These are phyloP conservation scores for Eristalis pertinax DNA, from an alignment of 2,888 invertebrate species.

Conservation along the genomic window DNA sequence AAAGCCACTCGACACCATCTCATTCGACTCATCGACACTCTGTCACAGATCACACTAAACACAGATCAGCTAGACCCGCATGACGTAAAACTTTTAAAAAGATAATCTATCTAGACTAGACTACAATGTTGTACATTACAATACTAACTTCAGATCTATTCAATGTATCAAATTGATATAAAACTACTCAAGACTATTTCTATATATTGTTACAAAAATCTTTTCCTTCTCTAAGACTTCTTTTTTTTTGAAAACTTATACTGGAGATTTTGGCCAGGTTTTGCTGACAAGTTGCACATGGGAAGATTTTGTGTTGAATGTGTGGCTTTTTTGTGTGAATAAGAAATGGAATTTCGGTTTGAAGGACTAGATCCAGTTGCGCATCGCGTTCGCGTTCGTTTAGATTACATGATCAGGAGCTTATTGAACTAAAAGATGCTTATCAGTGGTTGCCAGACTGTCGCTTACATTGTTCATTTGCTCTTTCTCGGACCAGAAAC, in stretches of 20 bases:
- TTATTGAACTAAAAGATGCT: too few species aligned
- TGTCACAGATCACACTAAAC: too few species aligned
- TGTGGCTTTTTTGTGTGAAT: background rate
- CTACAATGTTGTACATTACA: slow-evolving; percentile 31
- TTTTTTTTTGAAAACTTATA: background rate
- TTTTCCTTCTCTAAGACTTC: background rate
- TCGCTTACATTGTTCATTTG: too few species aligned
- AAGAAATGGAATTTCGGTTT: too few species aligned
- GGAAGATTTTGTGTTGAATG: background rate
- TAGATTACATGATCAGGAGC: too few species aligned
- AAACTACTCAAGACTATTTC: background rate
- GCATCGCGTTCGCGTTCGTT: too few species aligned
- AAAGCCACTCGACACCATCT: too few species aligned
- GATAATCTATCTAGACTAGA: background rate
- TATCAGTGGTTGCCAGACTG: too few species aligned
- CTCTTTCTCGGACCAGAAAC: too few species aligned
- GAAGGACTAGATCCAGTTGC: too few species aligned
- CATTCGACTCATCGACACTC: too few species aligned
- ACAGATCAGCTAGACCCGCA: background rate
- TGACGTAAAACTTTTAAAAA: background rate
- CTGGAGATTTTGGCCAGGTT: background rate
- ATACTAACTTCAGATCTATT: background rate
- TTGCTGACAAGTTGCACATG: background rate
- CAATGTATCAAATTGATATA: slow-evolving; percentile 8
- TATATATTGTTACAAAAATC: background rate